A percentile compares a stretch with the other conserved stretches of the same genome.
These are phyloP conservation scores for Odontomachus brunneus DNA, from an alignment of 1,140 invertebrate species.

Conservation along the genomic window DNA sequence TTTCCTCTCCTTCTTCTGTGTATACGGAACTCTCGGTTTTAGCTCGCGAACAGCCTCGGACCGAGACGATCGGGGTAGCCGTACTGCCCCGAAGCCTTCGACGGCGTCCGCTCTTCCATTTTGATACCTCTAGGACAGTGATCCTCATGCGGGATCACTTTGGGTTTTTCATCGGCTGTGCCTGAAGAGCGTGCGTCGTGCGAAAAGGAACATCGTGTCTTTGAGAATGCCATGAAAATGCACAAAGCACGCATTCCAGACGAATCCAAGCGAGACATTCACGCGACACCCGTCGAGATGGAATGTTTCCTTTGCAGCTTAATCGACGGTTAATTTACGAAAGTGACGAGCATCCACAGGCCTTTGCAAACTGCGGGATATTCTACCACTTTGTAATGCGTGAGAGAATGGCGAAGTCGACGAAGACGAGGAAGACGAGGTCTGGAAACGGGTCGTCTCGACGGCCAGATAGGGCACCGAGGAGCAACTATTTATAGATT, in stretches of 20 bases:
- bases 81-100: conserved; percentile 65
- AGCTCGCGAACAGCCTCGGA: conserved; percentile 70
- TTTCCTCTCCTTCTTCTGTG: conserved; percentile 42
- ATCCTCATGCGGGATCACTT: conserved; percentile 65
- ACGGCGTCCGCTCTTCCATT: conserved; percentile 66
- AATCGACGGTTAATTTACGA: no score
- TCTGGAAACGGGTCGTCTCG: not conserved
- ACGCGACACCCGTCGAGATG: no score
- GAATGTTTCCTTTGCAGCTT: no score
- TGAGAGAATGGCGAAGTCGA: not conserved
- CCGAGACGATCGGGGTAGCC: conserved; percentile 65
- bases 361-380: no score
- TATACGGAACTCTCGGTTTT: conserved; percentile 66
- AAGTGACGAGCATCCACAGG: not conserved
- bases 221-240: not conserved
- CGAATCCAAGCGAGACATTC: no score
- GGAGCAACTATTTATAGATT: conserved; percentile 49
- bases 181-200: not conserved
- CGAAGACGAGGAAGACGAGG: not conserved
- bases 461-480: not conserved
- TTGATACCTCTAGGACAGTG: conserved; percentile 75
- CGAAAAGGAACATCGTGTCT: not conserved
- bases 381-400: not conserved
- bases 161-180: not conserved
- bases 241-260: no score